phyloP scores from a whole-genome alignment of 1,140 invertebrate genomes.

The Trialeurodes vaporariorum region DNA sequence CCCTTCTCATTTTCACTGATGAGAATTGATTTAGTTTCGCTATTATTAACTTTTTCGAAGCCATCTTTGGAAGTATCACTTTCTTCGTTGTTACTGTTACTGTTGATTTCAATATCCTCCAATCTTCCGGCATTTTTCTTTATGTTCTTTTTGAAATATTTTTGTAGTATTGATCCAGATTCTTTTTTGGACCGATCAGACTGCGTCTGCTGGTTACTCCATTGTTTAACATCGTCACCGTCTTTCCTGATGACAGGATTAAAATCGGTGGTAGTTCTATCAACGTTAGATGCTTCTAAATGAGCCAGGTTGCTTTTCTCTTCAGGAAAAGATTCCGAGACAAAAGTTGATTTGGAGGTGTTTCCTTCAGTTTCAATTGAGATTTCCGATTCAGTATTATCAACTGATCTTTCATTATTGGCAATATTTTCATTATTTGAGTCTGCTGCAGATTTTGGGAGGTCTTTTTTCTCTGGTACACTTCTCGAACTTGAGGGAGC shows the following conservation, averaged over 20 bases:
- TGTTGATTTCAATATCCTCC: background rate
- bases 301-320: no score
- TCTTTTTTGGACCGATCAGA: background rate
- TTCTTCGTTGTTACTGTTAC: background rate
- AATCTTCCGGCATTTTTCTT: no score
- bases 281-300: no score
- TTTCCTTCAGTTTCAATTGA: constrained; percentile 7
- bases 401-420: no score
- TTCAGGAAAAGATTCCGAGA: no score
- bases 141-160: background rate
- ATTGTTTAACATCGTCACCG: no score
- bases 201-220: no score
- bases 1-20: background rate
- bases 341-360: background rate
- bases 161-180: background rate
- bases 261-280: no score
- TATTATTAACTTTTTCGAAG: background rate
- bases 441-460: no score
- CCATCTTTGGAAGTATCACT: background rate
- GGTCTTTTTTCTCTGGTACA: background rate
- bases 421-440: no score
- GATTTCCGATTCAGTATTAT: background rate
- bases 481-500: background rate
- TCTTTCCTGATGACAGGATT: no score
- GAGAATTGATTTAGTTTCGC: background rate